A percentile compares a stretch with the other conserved stretches of the same genome.
These are phyloP conservation scores for Macrotrachela quadricornifera DNA, from an alignment of 1,140 invertebrate genomes.

Conservation along the genomic window DNA sequence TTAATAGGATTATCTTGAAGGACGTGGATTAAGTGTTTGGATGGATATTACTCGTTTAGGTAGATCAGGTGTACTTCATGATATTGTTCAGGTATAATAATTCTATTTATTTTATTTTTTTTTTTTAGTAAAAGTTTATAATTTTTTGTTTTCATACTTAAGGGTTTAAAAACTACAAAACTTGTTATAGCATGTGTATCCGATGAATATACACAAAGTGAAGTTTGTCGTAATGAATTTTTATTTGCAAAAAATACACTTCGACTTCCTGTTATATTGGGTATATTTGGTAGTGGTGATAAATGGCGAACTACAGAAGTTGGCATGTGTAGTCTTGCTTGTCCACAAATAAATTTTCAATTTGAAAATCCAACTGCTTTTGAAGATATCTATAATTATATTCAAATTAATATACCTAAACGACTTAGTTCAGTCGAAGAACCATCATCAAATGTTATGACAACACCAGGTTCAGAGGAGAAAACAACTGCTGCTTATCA, in stretches of 20 bases:
- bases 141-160: slow-evolving; percentile 21
- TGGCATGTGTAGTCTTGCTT: slow-evolving; percentile 18
- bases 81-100: background rate
- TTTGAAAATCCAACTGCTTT: slow-evolving; percentile 13
- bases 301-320: slow-evolving; percentile 13
- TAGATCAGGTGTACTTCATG: too few species aligned
- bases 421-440: background rate
- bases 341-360: slow-evolving; percentile 19
- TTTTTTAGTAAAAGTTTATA: slow-evolving; percentile 12
- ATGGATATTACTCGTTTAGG: slow-evolving; percentile 21
- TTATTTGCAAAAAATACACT: slow-evolving; percentile 18
- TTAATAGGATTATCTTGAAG: slow-evolving; percentile 15
- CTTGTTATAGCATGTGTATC: slow-evolving; percentile 21
- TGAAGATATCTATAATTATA: background rate
- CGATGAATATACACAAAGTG: slow-evolving; percentile 19
- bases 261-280: slow-evolving; percentile 17
- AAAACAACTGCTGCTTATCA: background rate
- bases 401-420: background rate
- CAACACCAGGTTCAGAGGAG: background rate
- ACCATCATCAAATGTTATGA: too few species aligned
- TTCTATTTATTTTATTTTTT: background rate
- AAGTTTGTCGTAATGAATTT: slow-evolving; percentile 19
- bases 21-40: slow-evolving; percentile 19
- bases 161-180: slow-evolving; percentile 17
- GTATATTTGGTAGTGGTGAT: slow-evolving; percentile 1